Base-by-base conservation (phyloP, 2,113 vertebrate species). In the Lasiurus cinereus region DNA sequence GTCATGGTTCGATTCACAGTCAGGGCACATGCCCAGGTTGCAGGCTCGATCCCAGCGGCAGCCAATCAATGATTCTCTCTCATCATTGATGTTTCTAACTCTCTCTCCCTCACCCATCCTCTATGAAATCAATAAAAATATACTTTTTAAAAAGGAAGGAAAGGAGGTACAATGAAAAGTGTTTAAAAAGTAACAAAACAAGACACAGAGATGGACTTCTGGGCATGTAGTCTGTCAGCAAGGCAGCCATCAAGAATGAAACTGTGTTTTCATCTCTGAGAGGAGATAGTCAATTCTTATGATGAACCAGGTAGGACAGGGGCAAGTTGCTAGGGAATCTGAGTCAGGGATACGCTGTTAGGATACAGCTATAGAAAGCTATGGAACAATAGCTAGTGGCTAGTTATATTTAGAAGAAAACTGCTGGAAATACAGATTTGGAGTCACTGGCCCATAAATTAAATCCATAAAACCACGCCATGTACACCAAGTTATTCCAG, bases 401-500 rank as follows among this genome's bases (percentile, higher is more conserved):
- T 18, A 39, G 24, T 39, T 29, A 31, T 56, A 36, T 29, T 92
- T 88, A 85, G 8, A 96, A 78, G 52, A 88, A 54, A 33, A 94
- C 16, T n/a, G n/a, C 52, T n/a, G 5, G 39, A 93, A 94, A 95
- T 39, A 48, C 24, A 54, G 59, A 66, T 77, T 70, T 91, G 33
- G 50, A 82, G 80, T 56, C 54, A 78, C 0, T 14, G 36, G 22
- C 19, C 79, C 50, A 74, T 33, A 91, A 95, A 79, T 89, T 69
- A 96, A 91, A 88, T 72, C 24, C 82, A 78, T 77, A 85, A 85
- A 95, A 86, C 24, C n/a, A 86, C 83, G 22, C 21, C 36, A 94
- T 27, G 8, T n/a, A 85, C 1, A 39, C 46, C 2, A 8, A 74
- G 64, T 72, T 89, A 78, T 15, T 31, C 91, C 69, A 86, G 87